Evolutionary conservation across 2,888 invertebrate species (phyloP).

Genomic region (Poecilus cupreus): DNA sequence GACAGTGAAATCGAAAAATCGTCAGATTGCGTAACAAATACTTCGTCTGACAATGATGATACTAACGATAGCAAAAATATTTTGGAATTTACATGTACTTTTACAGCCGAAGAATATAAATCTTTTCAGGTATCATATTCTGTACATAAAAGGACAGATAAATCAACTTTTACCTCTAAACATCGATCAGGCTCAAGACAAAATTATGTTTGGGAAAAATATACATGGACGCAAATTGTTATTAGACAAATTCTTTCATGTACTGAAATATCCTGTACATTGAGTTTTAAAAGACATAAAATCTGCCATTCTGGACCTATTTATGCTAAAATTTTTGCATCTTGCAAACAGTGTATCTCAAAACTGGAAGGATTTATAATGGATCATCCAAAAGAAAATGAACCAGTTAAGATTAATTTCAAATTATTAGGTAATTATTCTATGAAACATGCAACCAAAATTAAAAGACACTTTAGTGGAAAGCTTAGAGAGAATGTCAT

Average conservation of each 20-base stretch:
- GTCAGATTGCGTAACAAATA: neutral
- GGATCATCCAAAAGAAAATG: conserved; percentile 29
- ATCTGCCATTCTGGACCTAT: neutral
- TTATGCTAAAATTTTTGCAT: neutral
- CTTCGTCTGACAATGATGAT: conserved; percentile 3
- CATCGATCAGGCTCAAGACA: neutral
- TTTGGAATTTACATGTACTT: conserved; percentile 4
- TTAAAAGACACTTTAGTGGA: too few relatives aligned
- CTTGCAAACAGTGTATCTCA: conserved; percentile 8
- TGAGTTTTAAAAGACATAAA: conserved; percentile 15
- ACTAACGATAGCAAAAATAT: neutral
- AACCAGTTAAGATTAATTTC: neutral
- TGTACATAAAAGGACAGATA: too few relatives aligned
- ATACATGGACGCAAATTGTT: too few relatives aligned
- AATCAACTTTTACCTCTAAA: neutral
- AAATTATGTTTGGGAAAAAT: neutral
- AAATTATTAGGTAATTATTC: too few relatives aligned
- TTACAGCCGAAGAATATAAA: neutral
- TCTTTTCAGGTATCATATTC: neutral
- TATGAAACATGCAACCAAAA: too few relatives aligned
- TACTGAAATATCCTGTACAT: conserved; percentile 16
- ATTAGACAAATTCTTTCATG: conserved; percentile 2
- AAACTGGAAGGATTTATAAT: conserved; percentile 8
- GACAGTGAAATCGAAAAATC: neutral
- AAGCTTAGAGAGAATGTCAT: neutral